A percentile compares a stretch with the other conserved stretches of the same genome.
Conservation (phyloP, 2,888 invertebrate species). For the Rambutsinella grinnellia region DNA sequence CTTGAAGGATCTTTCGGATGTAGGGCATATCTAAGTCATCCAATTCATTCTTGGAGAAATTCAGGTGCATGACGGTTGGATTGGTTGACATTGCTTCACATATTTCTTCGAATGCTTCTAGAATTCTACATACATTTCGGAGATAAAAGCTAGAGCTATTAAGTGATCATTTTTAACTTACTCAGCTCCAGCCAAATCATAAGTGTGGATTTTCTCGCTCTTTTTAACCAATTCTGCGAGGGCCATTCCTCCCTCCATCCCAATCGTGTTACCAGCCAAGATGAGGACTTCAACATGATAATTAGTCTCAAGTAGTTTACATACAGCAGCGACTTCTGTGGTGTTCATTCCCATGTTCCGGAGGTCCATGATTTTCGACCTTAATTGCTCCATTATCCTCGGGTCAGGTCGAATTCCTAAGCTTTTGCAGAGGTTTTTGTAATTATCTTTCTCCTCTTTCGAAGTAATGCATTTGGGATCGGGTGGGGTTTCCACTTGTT, state of each 20-base stretch:
- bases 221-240: conserved; percentile 58
- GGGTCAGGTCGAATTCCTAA: conserved; percentile 68
- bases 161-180: conserved; percentile 25
- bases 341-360: conserved; percentile 52
- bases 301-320: conserved; percentile 69
- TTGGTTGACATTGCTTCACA: conserved; percentile 31
- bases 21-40: conserved; percentile 70
- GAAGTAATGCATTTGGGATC: no score
- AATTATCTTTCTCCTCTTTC: conserved; percentile 68
- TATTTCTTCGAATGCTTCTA: conserved; percentile 37
- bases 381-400: conserved; percentile 41
- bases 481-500: background rate
- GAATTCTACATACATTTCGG: conserved; percentile 40
- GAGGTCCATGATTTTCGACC: conserved; percentile 38
- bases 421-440: conserved; percentile 69
- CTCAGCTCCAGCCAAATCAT: conserved; percentile 58
- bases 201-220: conserved; percentile 47
- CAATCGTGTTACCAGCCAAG: conserved; percentile 63
- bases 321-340: conserved; percentile 67
- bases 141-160: background rate
- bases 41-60: conserved; percentile 69
- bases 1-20: conserved; percentile 68
- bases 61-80: conserved; percentile 17
- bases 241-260: conserved; percentile 53
- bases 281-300: conserved; percentile 67